These are phyloP conservation scores for Drosophila acutilabella DNA, from an alignment of 2,888 invertebrate genomes.

Conservation along the genomic window DNA sequence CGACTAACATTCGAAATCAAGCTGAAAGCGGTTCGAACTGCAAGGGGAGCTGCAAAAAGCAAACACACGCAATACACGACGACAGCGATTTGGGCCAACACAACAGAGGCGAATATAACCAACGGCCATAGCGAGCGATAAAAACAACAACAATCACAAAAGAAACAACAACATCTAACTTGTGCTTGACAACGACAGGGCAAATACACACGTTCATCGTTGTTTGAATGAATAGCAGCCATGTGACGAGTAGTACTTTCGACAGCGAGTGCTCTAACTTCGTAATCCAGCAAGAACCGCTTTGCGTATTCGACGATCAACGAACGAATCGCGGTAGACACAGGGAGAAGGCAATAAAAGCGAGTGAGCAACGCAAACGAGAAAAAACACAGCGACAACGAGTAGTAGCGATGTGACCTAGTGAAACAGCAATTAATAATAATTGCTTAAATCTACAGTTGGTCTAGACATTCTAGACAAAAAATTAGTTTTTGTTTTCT, in stretches of 20 bases:
- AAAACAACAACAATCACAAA: constrained; percentile 23
- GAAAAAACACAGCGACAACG: constrained; percentile 55
- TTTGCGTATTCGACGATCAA: constrained; percentile 32
- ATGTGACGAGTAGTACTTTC: constrained; percentile 42
- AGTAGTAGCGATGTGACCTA: background rate
- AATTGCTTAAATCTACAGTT: background rate
- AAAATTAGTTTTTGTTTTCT: too few species aligned
- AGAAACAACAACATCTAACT: constrained; percentile 25
- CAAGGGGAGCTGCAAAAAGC: constrained; percentile 51
- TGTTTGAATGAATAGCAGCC: constrained; percentile 24
- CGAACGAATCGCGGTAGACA: constrained; percentile 43
- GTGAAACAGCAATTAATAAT: background rate
- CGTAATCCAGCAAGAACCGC: constrained; percentile 44
- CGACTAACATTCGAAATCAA: constrained; percentile 62
- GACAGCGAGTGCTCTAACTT: constrained; percentile 41
- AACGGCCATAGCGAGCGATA: constrained; percentile 21
- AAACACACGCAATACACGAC: constrained; percentile 10
- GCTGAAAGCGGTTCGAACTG: constrained; percentile 76
- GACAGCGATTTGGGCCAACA: constrained; percentile 53
- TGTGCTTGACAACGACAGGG: constrained; percentile 37
- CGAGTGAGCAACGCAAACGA: constrained; percentile 55
- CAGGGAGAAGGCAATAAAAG: constrained; percentile 38
- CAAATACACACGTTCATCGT: constrained; percentile 7
- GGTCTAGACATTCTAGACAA: too few species aligned
- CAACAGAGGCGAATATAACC: constrained; percentile 8